Percentiles rank a stretch among this genome's conserved stretches.
These are phyloP conservation scores for Zosterops lateralis DNA, from an alignment of 2,113 vertebrate species.

Conservation along the genomic window DNA sequence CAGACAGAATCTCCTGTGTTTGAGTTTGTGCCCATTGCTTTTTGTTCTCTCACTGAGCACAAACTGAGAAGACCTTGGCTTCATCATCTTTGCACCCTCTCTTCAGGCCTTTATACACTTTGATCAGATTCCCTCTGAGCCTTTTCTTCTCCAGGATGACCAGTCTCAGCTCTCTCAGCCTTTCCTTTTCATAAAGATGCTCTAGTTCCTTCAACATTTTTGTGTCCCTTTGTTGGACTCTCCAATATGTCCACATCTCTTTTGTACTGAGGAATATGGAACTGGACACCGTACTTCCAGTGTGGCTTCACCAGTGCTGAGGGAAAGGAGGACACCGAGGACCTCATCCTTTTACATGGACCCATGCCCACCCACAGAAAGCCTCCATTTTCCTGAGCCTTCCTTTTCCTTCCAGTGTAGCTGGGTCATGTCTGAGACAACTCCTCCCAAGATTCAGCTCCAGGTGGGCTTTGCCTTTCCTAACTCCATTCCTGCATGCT, in stretches of 20 bases:
- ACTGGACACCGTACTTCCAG: not conserved
- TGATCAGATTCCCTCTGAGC: not conserved
- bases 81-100: not conserved
- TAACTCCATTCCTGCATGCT: not conserved
- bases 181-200: not conserved
- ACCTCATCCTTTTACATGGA: not conserved
- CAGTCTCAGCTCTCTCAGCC: not conserved
- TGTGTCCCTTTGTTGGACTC: not conserved
- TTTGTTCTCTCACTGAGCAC: not conserved
- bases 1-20: not conserved
- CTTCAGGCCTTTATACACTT: not conserved
- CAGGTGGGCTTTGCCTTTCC: not conserved
- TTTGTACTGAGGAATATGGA: not conserved
- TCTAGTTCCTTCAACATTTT: not conserved
- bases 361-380: not conserved
- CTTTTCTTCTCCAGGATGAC: not conserved
- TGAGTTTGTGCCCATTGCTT: not conserved
- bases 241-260: not conserved
- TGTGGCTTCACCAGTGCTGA: not conserved
- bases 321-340: not conserved
- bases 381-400: not conserved
- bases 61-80: not conserved
- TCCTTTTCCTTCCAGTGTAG: not conserved
- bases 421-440: not conserved
- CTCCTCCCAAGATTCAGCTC: not conserved